Conservation (phyloP, 1,140 invertebrate genomes). For the Bombyx mori region DNA sequence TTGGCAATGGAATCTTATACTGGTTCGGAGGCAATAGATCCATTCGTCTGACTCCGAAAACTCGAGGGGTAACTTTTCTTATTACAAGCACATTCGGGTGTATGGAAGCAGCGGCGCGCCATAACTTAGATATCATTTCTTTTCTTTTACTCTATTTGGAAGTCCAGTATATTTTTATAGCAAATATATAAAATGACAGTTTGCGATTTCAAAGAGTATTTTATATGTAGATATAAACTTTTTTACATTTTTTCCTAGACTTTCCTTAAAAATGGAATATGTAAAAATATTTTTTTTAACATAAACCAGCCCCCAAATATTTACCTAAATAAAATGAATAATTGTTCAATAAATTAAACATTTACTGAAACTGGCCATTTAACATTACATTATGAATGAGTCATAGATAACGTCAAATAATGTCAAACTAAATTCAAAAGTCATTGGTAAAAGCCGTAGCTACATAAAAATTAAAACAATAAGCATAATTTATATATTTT, state of each 20-base stretch:
- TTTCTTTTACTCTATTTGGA: background rate
- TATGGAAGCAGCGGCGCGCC: constrained; percentile 5
- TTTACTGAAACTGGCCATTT: too few relatives aligned
- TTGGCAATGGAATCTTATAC: constrained; percentile 38
- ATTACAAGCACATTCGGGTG: constrained; percentile 3
- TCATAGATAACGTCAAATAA: background rate
- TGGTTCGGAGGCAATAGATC: constrained; percentile 34
- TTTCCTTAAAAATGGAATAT: too few relatives aligned
- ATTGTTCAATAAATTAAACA: too few relatives aligned
- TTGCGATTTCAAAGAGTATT: too few relatives aligned
- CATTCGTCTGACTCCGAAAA: background rate
- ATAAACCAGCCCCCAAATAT: too few relatives aligned
- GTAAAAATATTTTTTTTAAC: too few relatives aligned
- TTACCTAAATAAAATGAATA: too few relatives aligned
- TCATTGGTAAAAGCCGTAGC: constrained; percentile 17
- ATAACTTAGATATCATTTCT: constrained; percentile 18
- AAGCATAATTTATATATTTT: constrained; percentile 22
- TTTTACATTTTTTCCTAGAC: too few relatives aligned
- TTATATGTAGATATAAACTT: too few relatives aligned
- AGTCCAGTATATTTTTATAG: too few relatives aligned
- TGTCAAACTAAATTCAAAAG: constrained; percentile 40
- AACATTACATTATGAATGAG: too few relatives aligned
- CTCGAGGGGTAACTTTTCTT: constrained; percentile 2
- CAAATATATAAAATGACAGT: too few relatives aligned
- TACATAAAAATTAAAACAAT: constrained; percentile 37